Evolutionary conservation across 1,140 invertebrate genomes (phyloP).

Genomic region (Brachionus koreanus): DNA sequence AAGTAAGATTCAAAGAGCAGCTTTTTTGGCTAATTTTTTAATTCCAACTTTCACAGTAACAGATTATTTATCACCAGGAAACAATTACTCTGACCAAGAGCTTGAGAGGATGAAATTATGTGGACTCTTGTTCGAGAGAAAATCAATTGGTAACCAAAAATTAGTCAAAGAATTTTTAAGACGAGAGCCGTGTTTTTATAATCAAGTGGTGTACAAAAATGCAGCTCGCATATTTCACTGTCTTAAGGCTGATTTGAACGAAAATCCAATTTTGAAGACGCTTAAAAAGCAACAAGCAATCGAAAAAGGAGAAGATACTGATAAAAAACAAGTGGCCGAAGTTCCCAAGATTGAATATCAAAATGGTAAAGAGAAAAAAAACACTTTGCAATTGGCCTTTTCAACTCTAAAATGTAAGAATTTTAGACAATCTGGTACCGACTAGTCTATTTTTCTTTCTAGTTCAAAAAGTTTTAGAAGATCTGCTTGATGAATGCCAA

Average conservation of each 20-base stretch:
- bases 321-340: neutral
- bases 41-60: neutral
- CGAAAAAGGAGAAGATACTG: neutral
- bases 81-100: constrained; percentile 32
- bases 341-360: constrained; percentile 41
- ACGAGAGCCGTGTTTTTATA: constrained; percentile 8
- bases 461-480: constrained; percentile 43
- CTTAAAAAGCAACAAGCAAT: constrained; percentile 34
- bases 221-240: constrained; percentile 36
- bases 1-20: neutral
- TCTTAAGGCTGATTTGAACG: constrained; percentile 38
- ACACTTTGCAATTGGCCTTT: constrained; percentile 36
- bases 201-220: constrained; percentile 34
- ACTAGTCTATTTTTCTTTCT: neutral
- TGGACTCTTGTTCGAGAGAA: constrained; percentile 20
- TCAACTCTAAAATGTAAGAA: constrained; percentile 42
- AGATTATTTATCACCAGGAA: neutral
- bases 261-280: constrained; percentile 40
- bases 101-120: constrained; percentile 35
- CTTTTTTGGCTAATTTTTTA: neutral
- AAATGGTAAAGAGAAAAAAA: constrained; percentile 37
- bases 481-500: constrained; percentile 30
- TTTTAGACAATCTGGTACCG: no score
- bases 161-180: constrained; percentile 33
- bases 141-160: neutral